Evolutionary conservation across 1,140 invertebrate genomes (phyloP), one percentile per base, ranked within the genome.

Genomic region (Melitaea cinxia): DNA sequence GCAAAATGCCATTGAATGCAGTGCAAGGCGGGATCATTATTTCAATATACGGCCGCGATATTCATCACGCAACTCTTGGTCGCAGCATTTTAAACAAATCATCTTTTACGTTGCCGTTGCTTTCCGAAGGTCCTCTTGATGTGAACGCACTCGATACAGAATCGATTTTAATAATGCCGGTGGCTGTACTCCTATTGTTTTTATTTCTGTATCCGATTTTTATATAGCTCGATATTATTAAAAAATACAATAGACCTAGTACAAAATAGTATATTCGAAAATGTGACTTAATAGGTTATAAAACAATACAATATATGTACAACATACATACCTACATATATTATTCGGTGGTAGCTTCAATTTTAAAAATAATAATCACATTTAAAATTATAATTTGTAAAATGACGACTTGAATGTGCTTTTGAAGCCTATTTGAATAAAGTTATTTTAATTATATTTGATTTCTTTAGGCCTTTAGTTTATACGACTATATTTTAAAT

Each of bases 1-100:
- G 88, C 88, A 90, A 90, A 90, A 90, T 85, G 79, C 85, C 82
- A 90, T 90, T 90, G 86, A 90, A 90, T 86, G 80, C 88, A 78
- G 86, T 85, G 83, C 83, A 87, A 83, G 85, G 72, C 85, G 75
- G 85, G 83, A 88, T 91, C 88, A 91, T 91, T 91, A 91, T 91
- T 87, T 84, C 76, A 87, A 86, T 90, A 86, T 82, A 78, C 80
- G 81, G 72, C 72, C 68, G 81, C 75, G 88, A 91, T 91, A 91
- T 89, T 83, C 86, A 91, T 91, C 88, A 91, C 79, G 73, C 70
- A 56, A 70, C 54, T 69, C 70, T 75, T 85, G 72, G 73, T 78
- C 78, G 77, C 77, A 75, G 83, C 70, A 84, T 87, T 91, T 89
- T 87, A 89, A 88, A 91, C 88, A 89, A 91, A 91, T 91, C 88